Base-by-base conservation (phyloP, 2,113 vertebrate species). In the Arenaria interpres region DNA sequence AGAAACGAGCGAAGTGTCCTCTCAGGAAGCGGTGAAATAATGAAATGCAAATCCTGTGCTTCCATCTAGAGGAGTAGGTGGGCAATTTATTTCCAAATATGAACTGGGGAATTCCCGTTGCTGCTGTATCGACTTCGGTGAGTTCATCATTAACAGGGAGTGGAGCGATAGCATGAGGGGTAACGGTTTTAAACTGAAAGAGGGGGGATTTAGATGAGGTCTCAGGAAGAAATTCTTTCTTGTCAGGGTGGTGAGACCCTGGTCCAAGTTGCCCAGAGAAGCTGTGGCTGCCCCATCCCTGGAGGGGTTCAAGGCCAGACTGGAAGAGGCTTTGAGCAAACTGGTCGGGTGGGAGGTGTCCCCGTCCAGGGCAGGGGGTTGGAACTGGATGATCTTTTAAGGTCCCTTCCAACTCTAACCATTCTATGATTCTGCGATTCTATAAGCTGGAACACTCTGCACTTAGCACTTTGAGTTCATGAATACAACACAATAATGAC, bases 1-100 rank as follows among this genome's bases (percentile, higher is more conserved):
- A 46, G 46, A 46, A 46, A 46, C 19, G 20, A 46, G 46, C 10
- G 22, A 35, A 54, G 48, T 5, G 32, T 33, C 72, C 45, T 71
- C 37, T 18, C 64, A 88, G 54, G 21, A 46, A 75, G 76, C 33
- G 46, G 56, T 27, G 48, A 27, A 77, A 33, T 64, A 63, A 43
- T 9, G n/a, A 90, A 94, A 96, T 74, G 57, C 74, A 94, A 88
- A 95, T 56, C 2, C 66, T 86, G 21, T 96, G 96, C 95, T 96
- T 84, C 97, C 97, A 97, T 60, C 97, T 97, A 97, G 96, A 95
- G 97, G 97, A 96, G 41, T 0, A 75, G 21, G 30, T 13, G 41
- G 28, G 93, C 41, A 96, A 77, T 64, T 92, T 27, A 25, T 32
- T 71, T 41, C 77, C 79, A 74, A 13, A 35, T 7, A 22, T 1